A percentile compares a stretch with the other conserved stretches of the same genome.
Evolutionary conservation across 2,113 vertebrate species (phyloP).

Genomic region (Podarcis raffonei): DNA sequence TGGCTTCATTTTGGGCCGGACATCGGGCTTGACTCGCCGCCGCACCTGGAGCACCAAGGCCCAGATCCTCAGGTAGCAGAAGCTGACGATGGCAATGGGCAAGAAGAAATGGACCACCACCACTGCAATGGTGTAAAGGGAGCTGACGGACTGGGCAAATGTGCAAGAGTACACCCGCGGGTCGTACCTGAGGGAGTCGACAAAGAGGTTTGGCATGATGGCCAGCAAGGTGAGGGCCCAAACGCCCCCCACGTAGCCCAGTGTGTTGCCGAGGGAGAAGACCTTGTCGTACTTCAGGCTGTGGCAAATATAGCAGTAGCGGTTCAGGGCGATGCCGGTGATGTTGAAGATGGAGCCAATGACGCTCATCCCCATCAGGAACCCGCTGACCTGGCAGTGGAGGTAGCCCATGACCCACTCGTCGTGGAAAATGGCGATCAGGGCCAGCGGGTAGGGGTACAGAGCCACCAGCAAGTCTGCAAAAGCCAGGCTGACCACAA

Average conservation of each 20-base stretch:
- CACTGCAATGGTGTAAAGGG: constrained; percentile 80
- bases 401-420: constrained; percentile 82
- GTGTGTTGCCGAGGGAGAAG: constrained; percentile 81
- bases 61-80: constrained; percentile 86
- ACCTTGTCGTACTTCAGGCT: constrained; percentile 80
- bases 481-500: constrained; percentile 84
- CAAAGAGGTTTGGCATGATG: constrained; percentile 82
- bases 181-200: constrained; percentile 84
- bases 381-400: constrained; percentile 85
- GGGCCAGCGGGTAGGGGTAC: constrained; percentile 83
- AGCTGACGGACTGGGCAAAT: constrained; percentile 83
- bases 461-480: constrained; percentile 83
- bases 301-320: constrained; percentile 87
- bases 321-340: constrained; percentile 83
- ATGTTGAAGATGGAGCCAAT: constrained; percentile 88
- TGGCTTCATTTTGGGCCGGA: constrained; percentile 76
- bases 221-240: constrained; percentile 81
- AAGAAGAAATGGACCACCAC: constrained; percentile 85
- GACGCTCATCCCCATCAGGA: constrained; percentile 85
- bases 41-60: constrained; percentile 79
- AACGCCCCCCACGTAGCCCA: constrained; percentile 79
- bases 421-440: constrained; percentile 81
- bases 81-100: constrained; percentile 81
- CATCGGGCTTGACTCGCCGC: constrained; percentile 77
- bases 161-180: constrained; percentile 83